Conservation (phyloP, 1,140 invertebrate species). For the Marisa cornuarietis region DNA sequence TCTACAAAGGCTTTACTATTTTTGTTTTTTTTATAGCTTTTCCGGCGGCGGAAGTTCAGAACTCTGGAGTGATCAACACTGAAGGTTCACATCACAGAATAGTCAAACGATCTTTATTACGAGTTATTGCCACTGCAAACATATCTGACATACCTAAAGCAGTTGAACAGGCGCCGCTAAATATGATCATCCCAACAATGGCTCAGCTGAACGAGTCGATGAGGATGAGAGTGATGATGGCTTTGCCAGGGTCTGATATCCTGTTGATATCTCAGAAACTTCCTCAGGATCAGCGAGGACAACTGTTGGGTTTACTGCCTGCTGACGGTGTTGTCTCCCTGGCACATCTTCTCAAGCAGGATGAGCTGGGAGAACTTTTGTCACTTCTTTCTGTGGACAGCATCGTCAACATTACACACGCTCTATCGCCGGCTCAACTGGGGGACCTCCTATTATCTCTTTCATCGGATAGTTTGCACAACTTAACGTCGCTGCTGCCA, state of each 20-base stretch:
- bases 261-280: constrained; percentile 8
- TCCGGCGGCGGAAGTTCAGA: too few relatives aligned
- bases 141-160: neutral
- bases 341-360: neutral
- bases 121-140: neutral
- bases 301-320: constrained; percentile 16
- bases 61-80: neutral
- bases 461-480: neutral
- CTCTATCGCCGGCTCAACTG: neutral
- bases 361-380: constrained; percentile 7
- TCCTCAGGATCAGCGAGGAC: neutral
- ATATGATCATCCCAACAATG: neutral
- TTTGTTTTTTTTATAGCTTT: too few relatives aligned
- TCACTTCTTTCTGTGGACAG: constrained; percentile 1
- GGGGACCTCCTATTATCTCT: neutral
- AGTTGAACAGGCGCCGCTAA: neutral
- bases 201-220: neutral
- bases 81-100: neutral
- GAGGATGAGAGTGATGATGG: constrained; percentile 8
- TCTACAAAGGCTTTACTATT: too few relatives aligned
- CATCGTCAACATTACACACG: constrained; percentile 5
- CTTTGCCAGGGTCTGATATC: neutral
- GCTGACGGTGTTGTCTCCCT: constrained; percentile 3
- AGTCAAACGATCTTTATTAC: neutral
- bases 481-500: neutral